Base-by-base conservation (phyloP, 2,113 vertebrate genomes). In the Ploceus nigricollis region DNA sequence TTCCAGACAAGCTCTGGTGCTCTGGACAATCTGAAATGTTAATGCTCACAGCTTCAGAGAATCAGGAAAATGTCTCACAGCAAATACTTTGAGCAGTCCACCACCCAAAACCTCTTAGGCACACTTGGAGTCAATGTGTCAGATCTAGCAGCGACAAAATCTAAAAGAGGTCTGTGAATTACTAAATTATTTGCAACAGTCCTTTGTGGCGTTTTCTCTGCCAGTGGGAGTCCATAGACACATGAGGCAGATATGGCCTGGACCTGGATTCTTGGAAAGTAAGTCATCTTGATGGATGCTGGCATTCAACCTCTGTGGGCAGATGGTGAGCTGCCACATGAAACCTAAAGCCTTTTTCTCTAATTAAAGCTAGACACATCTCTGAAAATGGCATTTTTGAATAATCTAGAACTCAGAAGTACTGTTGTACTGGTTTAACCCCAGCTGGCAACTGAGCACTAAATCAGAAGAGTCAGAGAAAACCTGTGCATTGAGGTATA, bases 141-240 rank as follows among this genome's bases (percentile, higher is more conserved):
- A 80, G 56, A 66, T 71, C 37, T 44, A 75, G n/a, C 63, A 76
- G 31, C 37, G 21, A 23, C 42, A 61, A 80, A 79, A 80, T 9
- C 30, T 60, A 11, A 25, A 13, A 33, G 45, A 78, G 10, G 7
- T 65, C 56, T 65, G 37, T 65, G 45, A 82, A 70, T 66, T 70
- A 66, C 27, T 61, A 15, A 56, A 56, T 70, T 40, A 35, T 66
- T 65, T 23, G n/a, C 61, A 76, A 6, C 15, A 37, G 17, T 60
- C 30, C n/a, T 21, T 28, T 73, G 31, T 39, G 81, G 51, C 40
- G 45, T 68, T 54, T 86, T 54, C 57, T 84, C 30, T 47, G 63
- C 20, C 2, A 2, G 47, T 47, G 53, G 42, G 16, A 76, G 15
- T 35, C 22, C 2, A 0, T 5, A n/a, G 23, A 53, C 37, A 15